Percentiles rank a stretch among this genome's conserved stretches.
Evolutionary conservation across 2,797 vertebrate species (phyloP).

Genomic region (Platyrinchus mystaceus): DNA sequence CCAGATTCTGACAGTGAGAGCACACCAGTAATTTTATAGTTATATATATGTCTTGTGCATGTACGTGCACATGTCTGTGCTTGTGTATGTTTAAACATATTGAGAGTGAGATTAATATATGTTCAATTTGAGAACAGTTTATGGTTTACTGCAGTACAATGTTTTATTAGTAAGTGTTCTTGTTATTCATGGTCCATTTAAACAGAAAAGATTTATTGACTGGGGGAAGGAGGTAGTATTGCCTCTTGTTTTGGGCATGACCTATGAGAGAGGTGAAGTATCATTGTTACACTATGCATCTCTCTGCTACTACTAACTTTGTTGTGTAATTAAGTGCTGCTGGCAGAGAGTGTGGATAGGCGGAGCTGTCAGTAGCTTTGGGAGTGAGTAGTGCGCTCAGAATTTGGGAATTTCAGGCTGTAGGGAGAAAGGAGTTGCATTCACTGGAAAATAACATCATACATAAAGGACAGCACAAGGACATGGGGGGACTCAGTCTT

Average conservation of each 20-base stretch:
- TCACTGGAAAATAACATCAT: background rate
- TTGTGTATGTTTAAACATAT: accelerated
- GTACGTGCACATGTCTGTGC: background rate
- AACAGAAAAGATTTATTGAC: background rate
- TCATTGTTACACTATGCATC: background rate
- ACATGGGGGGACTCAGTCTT: background rate
- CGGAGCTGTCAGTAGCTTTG: background rate
- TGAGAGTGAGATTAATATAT: background rate
- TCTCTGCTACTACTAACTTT: background rate
- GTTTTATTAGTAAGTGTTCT: background rate
- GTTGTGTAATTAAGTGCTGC: accelerated
- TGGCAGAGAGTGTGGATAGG: background rate
- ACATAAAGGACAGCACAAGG: background rate
- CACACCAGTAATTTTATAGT: background rate
- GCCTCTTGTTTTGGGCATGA: background rate
- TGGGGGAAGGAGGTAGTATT: background rate
- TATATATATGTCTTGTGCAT: background rate
- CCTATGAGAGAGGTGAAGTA: background rate
- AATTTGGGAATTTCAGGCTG: background rate
- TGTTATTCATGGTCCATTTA: background rate
- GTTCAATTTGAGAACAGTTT: background rate
- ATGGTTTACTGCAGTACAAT: background rate
- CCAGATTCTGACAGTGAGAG: background rate
- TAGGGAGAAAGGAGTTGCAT: background rate
- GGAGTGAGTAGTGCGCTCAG: accelerated